phyloP scores from a whole-genome alignment of 2,888 invertebrate genomes.

The Myathropa florea region DNA sequence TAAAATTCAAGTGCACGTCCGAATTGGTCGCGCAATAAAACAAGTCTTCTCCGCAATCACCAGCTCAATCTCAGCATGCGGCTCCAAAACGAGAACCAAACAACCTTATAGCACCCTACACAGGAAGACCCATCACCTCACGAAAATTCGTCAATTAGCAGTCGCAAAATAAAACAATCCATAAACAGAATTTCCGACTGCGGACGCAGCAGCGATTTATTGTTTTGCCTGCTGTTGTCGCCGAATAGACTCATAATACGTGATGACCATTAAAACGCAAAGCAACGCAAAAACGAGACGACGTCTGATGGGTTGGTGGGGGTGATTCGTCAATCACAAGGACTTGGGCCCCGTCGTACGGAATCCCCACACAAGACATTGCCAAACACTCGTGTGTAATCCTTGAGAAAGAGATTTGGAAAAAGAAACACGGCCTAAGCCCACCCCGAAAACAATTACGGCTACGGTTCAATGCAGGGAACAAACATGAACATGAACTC shows the following conservation, averaged over 20 bases:
- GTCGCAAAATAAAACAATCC: slow-evolving; percentile 40
- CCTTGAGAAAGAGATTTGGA: slow-evolving; percentile 35
- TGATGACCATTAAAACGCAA: slow-evolving; percentile 39
- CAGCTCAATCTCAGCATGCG: background rate
- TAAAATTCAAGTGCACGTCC: background rate
- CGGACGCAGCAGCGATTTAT: slow-evolving; percentile 49
- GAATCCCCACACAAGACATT: slow-evolving; percentile 10
- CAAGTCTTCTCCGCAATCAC: background rate
- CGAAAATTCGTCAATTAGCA: slow-evolving; percentile 53
- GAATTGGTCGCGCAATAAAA: background rate
- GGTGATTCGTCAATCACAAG: background rate
- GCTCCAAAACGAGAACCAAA: slow-evolving; percentile 4
- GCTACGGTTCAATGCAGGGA: slow-evolving; percentile 50
- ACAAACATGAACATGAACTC: slow-evolving; percentile 64
- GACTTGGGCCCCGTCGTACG: background rate
- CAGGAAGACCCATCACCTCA: slow-evolving; percentile 20
- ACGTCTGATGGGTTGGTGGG: background rate
- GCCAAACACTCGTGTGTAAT: slow-evolving; percentile 33
- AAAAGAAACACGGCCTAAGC: slow-evolving; percentile 17
- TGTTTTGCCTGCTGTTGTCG: slow-evolving; percentile 27
- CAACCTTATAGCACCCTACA: slow-evolving; percentile 16
- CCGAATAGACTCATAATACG: slow-evolving; percentile 42
- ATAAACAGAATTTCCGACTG: slow-evolving; percentile 45
- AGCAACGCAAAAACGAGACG: background rate
- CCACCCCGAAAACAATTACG: slow-evolving; percentile 25